Evolutionary conservation across 2,888 invertebrate genomes (phyloP).

Genomic region (Exocentrus adspersus): DNA sequence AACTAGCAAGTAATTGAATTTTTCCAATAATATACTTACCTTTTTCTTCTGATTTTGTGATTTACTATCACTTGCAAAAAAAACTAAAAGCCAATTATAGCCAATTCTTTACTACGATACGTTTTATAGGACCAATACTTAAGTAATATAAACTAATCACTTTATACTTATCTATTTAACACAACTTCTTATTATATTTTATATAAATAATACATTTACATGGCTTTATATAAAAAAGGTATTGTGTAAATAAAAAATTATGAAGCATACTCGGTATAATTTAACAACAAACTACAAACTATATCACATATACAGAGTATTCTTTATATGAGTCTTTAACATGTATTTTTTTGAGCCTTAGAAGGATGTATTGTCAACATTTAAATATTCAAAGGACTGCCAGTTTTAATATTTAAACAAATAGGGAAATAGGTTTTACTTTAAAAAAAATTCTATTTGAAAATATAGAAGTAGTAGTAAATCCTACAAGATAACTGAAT

Average conservation of each 20-base stretch:
- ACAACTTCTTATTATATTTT: constrained; percentile 13
- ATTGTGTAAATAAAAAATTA: constrained; percentile 38
- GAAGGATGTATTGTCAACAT: constrained; percentile 53
- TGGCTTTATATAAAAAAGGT: constrained; percentile 26
- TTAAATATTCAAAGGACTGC: constrained; percentile 20
- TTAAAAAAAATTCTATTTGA: not conserved
- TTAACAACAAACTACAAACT: constrained; percentile 53
- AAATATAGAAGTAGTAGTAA: too few species aligned
- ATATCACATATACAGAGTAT: constrained; percentile 59
- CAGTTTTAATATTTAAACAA: constrained; percentile 19
- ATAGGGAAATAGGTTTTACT: not conserved
- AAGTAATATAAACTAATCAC: not conserved
- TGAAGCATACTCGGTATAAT: constrained; percentile 45
- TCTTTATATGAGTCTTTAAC: constrained; percentile 50
- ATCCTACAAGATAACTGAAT: too few species aligned
- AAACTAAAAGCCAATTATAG: not conserved
- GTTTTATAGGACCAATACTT: not conserved
- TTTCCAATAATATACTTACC: too few species aligned
- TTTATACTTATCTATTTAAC: constrained; percentile 4
- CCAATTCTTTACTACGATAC: not conserved
- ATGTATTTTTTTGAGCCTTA: constrained; percentile 48
- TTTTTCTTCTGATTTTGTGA: too few species aligned
- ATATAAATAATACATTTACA: constrained; percentile 32
- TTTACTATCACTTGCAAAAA: not conserved
- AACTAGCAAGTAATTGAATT: too few species aligned